Evolutionary conservation across 2,797 vertebrate species (phyloP), one percentile per base, ranked within the genome.

Genomic region (Microcaecilia unicolor): DNA sequence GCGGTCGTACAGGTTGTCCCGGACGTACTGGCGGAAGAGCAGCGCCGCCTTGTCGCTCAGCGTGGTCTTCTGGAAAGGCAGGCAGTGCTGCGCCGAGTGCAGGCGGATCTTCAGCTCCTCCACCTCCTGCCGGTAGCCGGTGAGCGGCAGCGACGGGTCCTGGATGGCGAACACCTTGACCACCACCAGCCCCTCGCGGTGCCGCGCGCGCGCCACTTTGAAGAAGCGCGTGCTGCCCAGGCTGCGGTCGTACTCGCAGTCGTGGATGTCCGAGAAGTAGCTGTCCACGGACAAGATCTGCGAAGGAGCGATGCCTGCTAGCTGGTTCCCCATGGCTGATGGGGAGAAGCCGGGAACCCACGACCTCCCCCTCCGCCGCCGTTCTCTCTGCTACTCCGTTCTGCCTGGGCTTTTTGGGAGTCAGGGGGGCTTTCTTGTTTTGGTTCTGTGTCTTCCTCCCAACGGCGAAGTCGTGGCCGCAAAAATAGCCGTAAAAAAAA

Each of bases 241-340:
- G 49, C 93, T 97, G 67, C 91, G 96, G 48, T 97, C 93, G 21
- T 98, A 97, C 44, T 97, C 93, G 24, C 91, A 94, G 68, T 98
- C 92, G 22, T 95, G 88, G 61, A 98, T 95, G 64, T 97, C 95
- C 0, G 93, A 97, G 73, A 99, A 97, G 70, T 99, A 94, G 59
- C 93, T 97, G 78, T 98, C 95, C 43, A 99, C 94, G 0, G 94
- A 96, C 11, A 99, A 82, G 66, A 99, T 99, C 85, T 99, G 95
- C 3, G 95, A 92, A 1, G 93, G 95, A 29, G 94, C 94, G 31
- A 98, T 98, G 19, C 95, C 95, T 6, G 93, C 94, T 25, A 99
- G 84, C 67, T 99, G 94, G 60, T 98, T 98, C 54, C 94, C 95
- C 95, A 98, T 98, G 45, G 32, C n/a, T n/a, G n/a, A n/a, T n/a